phyloP scores from a whole-genome alignment of 2,888 invertebrate species.

The Campoplex capitator region DNA sequence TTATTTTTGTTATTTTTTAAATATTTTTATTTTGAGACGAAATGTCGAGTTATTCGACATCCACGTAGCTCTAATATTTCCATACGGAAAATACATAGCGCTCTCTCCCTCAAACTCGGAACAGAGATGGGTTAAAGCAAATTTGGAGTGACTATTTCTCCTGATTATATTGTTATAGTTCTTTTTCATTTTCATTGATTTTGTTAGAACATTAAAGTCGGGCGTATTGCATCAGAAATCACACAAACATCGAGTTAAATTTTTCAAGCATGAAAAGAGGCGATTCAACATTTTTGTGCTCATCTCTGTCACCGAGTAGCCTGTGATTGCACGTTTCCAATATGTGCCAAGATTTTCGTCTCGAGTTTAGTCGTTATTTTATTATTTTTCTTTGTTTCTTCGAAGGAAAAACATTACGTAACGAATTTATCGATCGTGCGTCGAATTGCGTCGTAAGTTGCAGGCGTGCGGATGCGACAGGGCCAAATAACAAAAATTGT shows the following conservation, averaged over 20 bases:
- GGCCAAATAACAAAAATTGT: not conserved
- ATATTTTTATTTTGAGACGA: not conserved
- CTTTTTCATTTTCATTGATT: not conserved
- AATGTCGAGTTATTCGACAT: constrained; percentile 18
- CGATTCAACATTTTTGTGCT: constrained; percentile 21
- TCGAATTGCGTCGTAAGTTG: not conserved
- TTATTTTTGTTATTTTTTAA: constrained; percentile 10
- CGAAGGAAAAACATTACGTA: constrained; percentile 3
- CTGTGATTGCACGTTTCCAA: constrained; percentile 34
- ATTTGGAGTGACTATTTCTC: not conserved
- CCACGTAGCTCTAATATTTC: not conserved
- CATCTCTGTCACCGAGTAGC: constrained; percentile 49
- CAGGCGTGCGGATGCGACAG: constrained; percentile 1
- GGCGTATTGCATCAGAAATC: not conserved
- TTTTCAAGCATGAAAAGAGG: not conserved
- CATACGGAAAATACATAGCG: not conserved
- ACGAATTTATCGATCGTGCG: constrained; percentile 23
- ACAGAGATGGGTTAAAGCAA: constrained; percentile 2
- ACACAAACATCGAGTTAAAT: no score
- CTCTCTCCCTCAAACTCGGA: not conserved
- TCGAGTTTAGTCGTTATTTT: constrained; percentile 40
- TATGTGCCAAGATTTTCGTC: constrained; percentile 56
- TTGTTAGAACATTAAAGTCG: not conserved
- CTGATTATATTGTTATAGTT: not conserved
- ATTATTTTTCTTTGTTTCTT: not conserved